A percentile compares a stretch with the other conserved stretches of the same genome.
Evolutionary conservation across 2,797 vertebrate species (phyloP).

Genomic region (Aselliscus stoliczkanus): DNA sequence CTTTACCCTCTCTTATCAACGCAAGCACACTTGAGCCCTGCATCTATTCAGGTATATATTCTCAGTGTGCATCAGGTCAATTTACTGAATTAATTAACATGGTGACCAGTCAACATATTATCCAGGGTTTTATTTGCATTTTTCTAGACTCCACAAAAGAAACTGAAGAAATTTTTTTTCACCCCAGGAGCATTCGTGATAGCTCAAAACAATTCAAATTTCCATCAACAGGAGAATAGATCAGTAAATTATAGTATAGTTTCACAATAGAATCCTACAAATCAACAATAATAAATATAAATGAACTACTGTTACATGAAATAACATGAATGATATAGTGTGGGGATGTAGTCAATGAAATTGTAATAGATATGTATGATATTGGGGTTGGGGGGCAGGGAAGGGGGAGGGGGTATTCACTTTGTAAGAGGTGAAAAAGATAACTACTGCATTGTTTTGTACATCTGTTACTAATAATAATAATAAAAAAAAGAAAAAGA

Average conservation of each 20-base stretch:
- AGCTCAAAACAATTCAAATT: background rate
- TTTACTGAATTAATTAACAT: background rate
- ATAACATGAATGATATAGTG: background rate
- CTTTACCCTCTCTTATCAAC: background rate
- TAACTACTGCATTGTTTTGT: no score
- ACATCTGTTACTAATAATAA: no score
- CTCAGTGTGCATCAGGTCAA: background rate
- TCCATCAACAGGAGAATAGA: background rate
- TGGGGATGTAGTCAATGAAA: no score
- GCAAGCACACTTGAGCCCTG: background rate
- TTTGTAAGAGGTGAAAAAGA: no score
- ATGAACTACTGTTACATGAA: background rate
- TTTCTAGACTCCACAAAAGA: background rate
- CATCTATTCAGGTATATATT: background rate
- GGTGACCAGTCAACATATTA: background rate
- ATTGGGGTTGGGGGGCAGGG: no score
- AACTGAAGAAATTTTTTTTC: background rate
- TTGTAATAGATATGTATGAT: no score
- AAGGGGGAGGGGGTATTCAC: no score
- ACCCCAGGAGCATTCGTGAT: background rate
- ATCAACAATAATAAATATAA: slow-evolving; percentile 1
- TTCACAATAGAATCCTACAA: background rate
- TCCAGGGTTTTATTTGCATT: background rate
- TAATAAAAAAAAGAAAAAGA: no score
- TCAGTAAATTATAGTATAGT: background rate